A percentile compares a stretch with the other conserved stretches of the same genome.
Evolutionary conservation across 2,797 vertebrate genomes (phyloP).

Genomic region (Cossypha polioptera): DNA sequence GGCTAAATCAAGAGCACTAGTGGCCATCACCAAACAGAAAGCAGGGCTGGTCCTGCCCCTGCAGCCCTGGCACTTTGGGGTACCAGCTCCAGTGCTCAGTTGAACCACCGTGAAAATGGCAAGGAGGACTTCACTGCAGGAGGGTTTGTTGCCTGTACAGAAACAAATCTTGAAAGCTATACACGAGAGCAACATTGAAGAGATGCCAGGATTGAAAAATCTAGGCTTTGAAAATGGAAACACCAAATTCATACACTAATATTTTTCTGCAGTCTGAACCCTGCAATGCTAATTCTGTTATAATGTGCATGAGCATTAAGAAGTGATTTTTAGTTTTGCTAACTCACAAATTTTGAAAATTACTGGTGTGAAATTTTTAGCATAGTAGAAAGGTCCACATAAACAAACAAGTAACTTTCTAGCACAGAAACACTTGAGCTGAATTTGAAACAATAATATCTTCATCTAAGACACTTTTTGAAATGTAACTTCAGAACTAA

Average conservation of each 20-base stretch:
- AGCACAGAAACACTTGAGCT: background rate
- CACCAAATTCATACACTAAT: fast-evolving
- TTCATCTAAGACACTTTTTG: background rate
- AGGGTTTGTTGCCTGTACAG: background rate
- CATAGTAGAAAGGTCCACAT: background rate
- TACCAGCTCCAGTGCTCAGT: background rate
- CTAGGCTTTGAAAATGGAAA: background rate
- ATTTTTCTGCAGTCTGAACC: background rate
- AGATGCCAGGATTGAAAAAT: background rate
- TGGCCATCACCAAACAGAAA: background rate
- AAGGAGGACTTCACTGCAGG: background rate
- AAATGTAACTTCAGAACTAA: background rate
- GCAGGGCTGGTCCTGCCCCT: background rate
- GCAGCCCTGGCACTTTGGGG: fast-evolving
- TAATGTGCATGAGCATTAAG: background rate
- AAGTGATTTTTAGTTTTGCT: background rate
- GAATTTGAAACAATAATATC: background rate
- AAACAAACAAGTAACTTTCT: background rate
- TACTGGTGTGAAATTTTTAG: background rate
- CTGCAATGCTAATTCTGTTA: background rate
- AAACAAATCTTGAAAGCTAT: background rate
- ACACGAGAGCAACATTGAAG: background rate
- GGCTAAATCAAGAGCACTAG: fast-evolving
- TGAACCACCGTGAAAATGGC: background rate
- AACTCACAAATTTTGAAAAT: background rate